Evolutionary conservation across 2,888 invertebrate genomes (phyloP), one percentile per base, ranked within the genome.

Genomic region (Drosophila koepferae): DNA sequence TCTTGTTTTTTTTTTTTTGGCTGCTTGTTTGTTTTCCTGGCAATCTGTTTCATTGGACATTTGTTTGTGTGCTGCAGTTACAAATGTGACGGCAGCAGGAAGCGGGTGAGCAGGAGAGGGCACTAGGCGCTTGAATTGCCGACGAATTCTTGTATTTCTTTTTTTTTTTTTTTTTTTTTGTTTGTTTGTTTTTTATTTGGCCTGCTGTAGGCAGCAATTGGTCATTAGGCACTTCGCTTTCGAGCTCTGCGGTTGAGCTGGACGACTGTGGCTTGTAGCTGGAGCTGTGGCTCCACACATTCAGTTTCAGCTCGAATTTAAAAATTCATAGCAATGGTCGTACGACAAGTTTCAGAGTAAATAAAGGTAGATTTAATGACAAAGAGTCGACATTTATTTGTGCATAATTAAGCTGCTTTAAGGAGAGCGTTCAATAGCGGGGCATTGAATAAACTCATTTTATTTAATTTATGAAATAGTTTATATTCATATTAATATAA

Each of bases 31-130:
- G 70, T 85, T 81, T 81, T 58, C 73, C 74, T 63, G 79, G 79
- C 87, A 86, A 86, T 87, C 86, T 86, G 87, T 87, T 86, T 86
- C 82, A 82, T 77, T 85, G 86, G 86, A 79, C 87, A 87, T 87
- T 87, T 86, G 86, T 65, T 80, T 85, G 76, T 86, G 81, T 82
- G 74, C 48, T 79, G 81, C 77, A 73, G 72, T 72, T 81, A 78
- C 79, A 78, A 76, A 73, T 81, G 72, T 81, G 55, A 23, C 28
- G 55, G 65, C 34, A 43, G 18, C 18, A 34, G 72, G 28, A 38
- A 3, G 10, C 38, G 38, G 9, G 14, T 9, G 4, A 6, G 36
- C 5, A 9, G 51, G 48, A 31, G 20, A 7, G 20, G 23, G 54
- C 9, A 16, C 43, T 20, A 43, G n/a, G 49, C 10, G 23, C 41